Evolutionary conservation across 2,888 invertebrate species (phyloP).

Genomic region (Oscheius sp.): DNA sequence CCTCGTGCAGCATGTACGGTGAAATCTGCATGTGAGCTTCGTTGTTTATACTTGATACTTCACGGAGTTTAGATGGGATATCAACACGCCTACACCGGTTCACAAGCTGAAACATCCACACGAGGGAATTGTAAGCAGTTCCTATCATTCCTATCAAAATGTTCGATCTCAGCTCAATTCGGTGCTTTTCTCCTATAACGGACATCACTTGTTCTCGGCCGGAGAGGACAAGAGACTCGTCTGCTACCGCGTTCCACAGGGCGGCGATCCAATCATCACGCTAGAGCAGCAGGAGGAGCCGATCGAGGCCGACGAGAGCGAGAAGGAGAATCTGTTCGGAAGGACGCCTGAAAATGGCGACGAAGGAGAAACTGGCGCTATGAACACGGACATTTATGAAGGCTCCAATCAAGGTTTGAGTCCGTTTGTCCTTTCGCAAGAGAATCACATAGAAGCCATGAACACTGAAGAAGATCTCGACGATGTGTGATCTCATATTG

Average conservation of each 20-base stretch:
- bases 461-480: slow-evolving; percentile 16
- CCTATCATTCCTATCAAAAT: not conserved
- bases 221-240: slow-evolving; percentile 48
- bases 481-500: slow-evolving; percentile 6
- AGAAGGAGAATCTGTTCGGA: not conserved
- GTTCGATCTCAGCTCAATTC: slow-evolving; percentile 2
- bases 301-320: not conserved
- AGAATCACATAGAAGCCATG: not conserved
- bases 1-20: slow-evolving; percentile 38
- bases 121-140: slow-evolving; percentile 31
- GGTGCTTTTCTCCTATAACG: slow-evolving; percentile 50
- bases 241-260: slow-evolving; percentile 32
- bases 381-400: not conserved
- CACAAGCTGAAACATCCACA: slow-evolving; percentile 31
- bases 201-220: slow-evolving; percentile 50
- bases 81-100: slow-evolving; percentile 39
- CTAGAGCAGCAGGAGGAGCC: not conserved
- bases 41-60: not conserved
- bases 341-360: not conserved
- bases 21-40: slow-evolving; percentile 30
- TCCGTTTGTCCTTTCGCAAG: not conserved
- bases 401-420: not conserved
- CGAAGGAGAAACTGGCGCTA: not conserved
- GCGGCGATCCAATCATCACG: slow-evolving; percentile 3
- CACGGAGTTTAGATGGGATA: slow-evolving; percentile 43